Evolutionary conservation across 2,888 invertebrate genomes (phyloP).

Genomic region (Anthophora plumipes): DNA sequence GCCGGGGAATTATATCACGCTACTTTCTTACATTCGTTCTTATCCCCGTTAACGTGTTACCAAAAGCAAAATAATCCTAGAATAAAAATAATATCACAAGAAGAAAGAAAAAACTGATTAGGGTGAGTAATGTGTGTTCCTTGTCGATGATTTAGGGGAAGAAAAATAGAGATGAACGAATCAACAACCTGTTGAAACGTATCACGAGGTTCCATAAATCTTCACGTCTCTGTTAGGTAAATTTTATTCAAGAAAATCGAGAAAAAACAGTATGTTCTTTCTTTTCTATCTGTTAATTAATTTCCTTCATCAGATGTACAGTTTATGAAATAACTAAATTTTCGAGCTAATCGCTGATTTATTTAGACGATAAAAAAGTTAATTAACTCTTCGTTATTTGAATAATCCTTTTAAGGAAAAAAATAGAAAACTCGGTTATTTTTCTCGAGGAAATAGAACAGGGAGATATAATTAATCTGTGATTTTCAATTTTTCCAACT

Average conservation of each 20-base stretch:
- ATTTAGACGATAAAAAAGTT: background rate
- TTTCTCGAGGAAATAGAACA: no score
- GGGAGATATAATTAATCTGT: background rate
- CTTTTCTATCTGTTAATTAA: background rate
- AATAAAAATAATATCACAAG: constrained; percentile 21
- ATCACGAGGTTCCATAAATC: background rate
- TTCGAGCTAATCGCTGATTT: background rate
- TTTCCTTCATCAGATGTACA: background rate
- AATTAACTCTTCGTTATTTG: background rate
- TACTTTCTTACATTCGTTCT: constrained; percentile 31
- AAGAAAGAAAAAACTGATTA: background rate
- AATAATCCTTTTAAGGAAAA: background rate
- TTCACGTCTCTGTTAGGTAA: background rate
- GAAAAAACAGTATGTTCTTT: background rate
- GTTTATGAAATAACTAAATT: background rate
- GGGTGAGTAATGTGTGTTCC: background rate
- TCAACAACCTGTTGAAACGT: constrained; percentile 68
- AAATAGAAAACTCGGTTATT: background rate
- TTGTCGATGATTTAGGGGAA: constrained; percentile 45
- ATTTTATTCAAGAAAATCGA: background rate
- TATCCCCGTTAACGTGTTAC: background rate
- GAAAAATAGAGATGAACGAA: constrained; percentile 42
- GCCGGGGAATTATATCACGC: background rate
- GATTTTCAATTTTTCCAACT: background rate
- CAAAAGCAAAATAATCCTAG: constrained; percentile 6